Base-by-base conservation (phyloP, 1,140 invertebrate genomes). In the Apis cerana region DNA sequence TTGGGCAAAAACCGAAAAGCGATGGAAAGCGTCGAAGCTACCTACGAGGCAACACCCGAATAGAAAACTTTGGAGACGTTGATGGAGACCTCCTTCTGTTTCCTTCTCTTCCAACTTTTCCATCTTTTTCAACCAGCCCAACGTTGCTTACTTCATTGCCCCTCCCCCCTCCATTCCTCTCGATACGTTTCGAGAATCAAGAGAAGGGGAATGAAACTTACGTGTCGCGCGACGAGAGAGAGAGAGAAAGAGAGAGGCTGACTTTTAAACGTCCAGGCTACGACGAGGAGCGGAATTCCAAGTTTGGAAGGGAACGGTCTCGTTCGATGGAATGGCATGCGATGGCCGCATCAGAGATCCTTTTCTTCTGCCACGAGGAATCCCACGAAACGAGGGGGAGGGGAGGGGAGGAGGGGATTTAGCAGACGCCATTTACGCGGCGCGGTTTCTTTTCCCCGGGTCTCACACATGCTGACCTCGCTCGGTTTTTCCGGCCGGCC, bases 11-110 rank as follows among this genome's bases (percentile, higher is more conserved):
- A 93, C 91, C 88, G 89, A 91, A 93, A 93, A 91, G 86, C 92
- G 89, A 93, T 93, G 89, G 90, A 92, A 90, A 85, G 72, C 87
- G 70, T 86, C 88, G 89, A 91, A 92, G 91, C 92, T 92, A 93
- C n/a, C 79, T 71, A 33, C n/a, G 68, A 54, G 62, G 61, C 80
- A 82, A 88, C 82, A 83, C 69, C 85, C 88, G 89, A 92, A 93
- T 33, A 92, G 89, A 93, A n/a, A 93, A 94, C 91, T 92, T 89
- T 70, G 67, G 79, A 13, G 92, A 93, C 92, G 89, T 93, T 92
- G 93, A 93, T 92, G 86, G 91, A 92, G 92, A 43, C 33, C 33
- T 43, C 33, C 33, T 43, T 43, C 33, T 7, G 0, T 7, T 7
- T 43, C 33, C 5, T 7, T 43, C 33, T 7, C 33, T 7, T 7